Percentiles rank a stretch among this genome's conserved stretches.
These are phyloP conservation scores for Megalops cyprinoides DNA, from an alignment of 2,797 vertebrate genomes.

Conservation along the genomic window DNA sequence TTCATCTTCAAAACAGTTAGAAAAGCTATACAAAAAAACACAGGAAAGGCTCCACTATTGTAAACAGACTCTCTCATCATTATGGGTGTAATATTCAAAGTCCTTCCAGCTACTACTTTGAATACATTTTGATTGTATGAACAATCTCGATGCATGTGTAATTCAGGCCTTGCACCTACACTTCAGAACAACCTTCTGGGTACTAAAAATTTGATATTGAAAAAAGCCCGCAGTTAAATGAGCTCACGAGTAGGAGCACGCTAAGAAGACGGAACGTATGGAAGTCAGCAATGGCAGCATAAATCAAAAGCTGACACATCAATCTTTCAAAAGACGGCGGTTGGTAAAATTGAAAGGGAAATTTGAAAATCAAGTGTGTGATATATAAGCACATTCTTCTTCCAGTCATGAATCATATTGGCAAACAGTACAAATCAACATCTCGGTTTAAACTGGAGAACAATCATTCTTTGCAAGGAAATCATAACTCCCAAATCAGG, in stretches of 20 bases:
- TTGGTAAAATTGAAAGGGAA: constrained; percentile 8
- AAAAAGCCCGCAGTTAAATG: too few species aligned
- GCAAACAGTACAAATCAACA: neutral
- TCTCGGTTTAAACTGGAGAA: neutral
- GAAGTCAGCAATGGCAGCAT: neutral
- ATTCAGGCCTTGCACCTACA: neutral
- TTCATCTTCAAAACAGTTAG: too few species aligned
- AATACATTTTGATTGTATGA: neutral
- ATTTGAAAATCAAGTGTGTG: neutral
- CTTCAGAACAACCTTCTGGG: neutral
- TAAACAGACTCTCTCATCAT: neutral
- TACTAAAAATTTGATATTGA: neutral
- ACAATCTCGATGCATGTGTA: neutral
- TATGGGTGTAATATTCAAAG: neutral
- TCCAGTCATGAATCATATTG: neutral
- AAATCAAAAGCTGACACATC: constrained; percentile 4
- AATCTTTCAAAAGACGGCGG: constrained; percentile 5
- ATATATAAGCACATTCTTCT: neutral
- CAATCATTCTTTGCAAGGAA: neutral
- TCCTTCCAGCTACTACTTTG: neutral
- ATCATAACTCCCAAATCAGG: too few species aligned
- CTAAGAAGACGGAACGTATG: neutral
- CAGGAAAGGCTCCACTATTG: neutral
- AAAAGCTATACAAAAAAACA: too few species aligned
- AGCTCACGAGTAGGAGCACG: neutral